Evolutionary conservation across 2,113 vertebrate species (phyloP).

Genomic region (Aspidoscelis tigris): DNA sequence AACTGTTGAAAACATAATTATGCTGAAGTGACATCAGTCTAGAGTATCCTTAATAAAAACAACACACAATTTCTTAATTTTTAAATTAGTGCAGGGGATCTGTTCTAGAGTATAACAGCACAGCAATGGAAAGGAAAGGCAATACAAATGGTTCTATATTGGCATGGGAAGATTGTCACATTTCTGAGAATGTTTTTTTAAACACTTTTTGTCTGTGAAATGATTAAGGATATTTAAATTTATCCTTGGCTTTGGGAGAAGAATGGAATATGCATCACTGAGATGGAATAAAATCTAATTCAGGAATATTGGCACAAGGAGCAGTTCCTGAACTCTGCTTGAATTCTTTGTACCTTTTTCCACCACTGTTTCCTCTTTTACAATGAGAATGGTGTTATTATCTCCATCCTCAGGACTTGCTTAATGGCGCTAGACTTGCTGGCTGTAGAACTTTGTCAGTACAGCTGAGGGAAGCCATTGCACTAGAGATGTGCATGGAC

Average conservation of each 20-base stretch:
- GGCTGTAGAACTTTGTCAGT: background rate
- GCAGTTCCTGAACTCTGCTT: background rate
- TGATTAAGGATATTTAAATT: background rate
- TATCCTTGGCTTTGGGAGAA: background rate
- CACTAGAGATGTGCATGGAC: too few relatives aligned
- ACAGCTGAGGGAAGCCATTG: background rate
- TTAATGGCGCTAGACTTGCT: background rate
- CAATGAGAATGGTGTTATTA: background rate
- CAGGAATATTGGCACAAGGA: background rate
- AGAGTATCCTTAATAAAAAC: background rate
- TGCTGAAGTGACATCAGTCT: background rate
- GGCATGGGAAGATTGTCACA: background rate
- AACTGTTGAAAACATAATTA: background rate
- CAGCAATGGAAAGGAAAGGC: background rate
- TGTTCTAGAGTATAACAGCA: background rate
- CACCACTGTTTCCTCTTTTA: background rate
- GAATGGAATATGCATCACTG: background rate
- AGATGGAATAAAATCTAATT: background rate
- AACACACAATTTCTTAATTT: background rate
- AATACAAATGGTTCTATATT: background rate
- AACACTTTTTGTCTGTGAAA: background rate
- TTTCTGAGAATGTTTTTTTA: background rate
- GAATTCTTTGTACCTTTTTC: background rate
- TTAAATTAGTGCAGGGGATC: background rate
- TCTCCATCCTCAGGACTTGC: background rate